Conservation (phyloP, 2,888 invertebrate species). For the Buathra laborator region DNA sequence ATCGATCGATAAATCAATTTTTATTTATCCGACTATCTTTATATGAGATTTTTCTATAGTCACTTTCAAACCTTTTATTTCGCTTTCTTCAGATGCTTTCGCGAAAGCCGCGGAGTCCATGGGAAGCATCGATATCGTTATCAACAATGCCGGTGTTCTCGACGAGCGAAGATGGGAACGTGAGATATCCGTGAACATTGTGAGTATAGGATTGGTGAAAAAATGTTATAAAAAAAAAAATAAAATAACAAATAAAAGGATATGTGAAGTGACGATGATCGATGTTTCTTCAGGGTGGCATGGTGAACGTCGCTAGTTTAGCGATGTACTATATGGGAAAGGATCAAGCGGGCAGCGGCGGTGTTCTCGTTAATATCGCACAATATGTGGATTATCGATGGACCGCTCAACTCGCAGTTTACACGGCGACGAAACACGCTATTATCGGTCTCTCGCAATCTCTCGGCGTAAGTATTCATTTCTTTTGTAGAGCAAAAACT, state of each 20-base stretch:
- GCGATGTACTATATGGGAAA: slow-evolving; percentile 84
- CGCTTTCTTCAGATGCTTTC: slow-evolving; percentile 88
- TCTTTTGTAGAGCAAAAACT: background rate
- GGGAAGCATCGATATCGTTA: slow-evolving; percentile 91
- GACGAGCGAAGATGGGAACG: slow-evolving; percentile 92
- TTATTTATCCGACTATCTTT: background rate
- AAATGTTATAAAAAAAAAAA: background rate
- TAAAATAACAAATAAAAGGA: background rate
- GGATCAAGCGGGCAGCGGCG: slow-evolving; percentile 84
- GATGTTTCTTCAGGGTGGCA: slow-evolving; percentile 75
- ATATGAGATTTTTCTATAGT: background rate
- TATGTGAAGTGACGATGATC: background rate
- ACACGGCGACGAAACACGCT: slow-evolving; percentile 83
- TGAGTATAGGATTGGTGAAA: slow-evolving; percentile 82
- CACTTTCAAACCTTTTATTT: background rate
- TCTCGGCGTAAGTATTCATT: slow-evolving; percentile 75
- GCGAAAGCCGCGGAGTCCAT: slow-evolving; percentile 89
- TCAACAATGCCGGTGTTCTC: slow-evolving; percentile 93
- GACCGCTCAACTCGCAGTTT: slow-evolving; percentile 81
- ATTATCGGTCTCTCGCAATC: slow-evolving; percentile 81
- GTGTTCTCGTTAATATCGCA: slow-evolving; percentile 85
- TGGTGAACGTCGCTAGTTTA: slow-evolving; percentile 80
- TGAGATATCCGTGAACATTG: slow-evolving; percentile 91
- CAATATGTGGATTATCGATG: slow-evolving; percentile 84
- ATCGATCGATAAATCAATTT: background rate